phyloP scores from a whole-genome alignment of 2,888 invertebrate genomes.

The Drosophila yooni region DNA sequence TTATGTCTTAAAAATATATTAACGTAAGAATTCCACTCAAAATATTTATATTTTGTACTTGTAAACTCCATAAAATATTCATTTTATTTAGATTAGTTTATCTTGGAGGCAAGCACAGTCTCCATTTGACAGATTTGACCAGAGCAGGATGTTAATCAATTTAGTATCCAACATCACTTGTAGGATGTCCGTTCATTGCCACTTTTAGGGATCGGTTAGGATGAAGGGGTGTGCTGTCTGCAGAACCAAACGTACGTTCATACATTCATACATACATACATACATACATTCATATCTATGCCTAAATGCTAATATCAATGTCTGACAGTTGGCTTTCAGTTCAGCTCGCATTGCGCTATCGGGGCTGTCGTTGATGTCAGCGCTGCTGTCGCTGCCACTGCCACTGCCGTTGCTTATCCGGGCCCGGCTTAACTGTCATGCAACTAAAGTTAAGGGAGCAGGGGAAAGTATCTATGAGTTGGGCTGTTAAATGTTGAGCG shows the following conservation, averaged over 20 bases:
- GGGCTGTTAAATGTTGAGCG: constrained; percentile 56
- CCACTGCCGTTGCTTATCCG: constrained; percentile 62
- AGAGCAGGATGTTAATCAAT: constrained; percentile 13
- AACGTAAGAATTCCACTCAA: not conserved
- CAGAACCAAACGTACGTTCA: not conserved
- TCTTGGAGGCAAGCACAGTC: constrained; percentile 7
- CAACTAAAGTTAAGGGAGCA: constrained; percentile 61
- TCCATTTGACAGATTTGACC: constrained; percentile 8
- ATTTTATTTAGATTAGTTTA: not conserved
- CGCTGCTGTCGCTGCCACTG: constrained; percentile 7
- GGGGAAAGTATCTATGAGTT: constrained; percentile 67
- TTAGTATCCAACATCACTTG: constrained; percentile 17
- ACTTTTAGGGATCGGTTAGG: constrained; percentile 16
- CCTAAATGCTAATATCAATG: constrained; percentile 75
- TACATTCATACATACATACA: not conserved
- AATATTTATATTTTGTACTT: not conserved
- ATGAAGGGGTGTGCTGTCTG: not conserved
- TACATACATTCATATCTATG: constrained; percentile 55
- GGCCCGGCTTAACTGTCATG: constrained; percentile 76
- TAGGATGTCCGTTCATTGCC: constrained; percentile 6
- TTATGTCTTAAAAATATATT: not conserved
- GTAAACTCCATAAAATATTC: not conserved
- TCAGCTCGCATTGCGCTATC: constrained; percentile 46
- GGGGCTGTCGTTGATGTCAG: constrained; percentile 14
- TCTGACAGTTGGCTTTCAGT: constrained; percentile 76